These are phyloP conservation scores for Dendropsophus ebraccatus DNA, from an alignment of 2,113 vertebrate genomes.

Conservation along the genomic window DNA sequence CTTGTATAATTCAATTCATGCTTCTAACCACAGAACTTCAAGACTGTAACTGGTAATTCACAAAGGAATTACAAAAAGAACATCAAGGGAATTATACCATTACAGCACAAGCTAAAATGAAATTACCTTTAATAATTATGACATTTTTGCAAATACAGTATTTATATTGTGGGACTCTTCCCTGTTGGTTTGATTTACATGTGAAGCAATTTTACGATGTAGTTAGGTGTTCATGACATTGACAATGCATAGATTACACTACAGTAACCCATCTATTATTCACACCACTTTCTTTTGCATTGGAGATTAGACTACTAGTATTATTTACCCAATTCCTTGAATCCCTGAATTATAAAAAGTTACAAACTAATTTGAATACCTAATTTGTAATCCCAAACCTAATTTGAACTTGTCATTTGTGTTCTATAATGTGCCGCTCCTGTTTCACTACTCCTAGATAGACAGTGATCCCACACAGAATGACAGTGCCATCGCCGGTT, in stretches of 20 bases:
- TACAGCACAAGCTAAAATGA: not conserved
- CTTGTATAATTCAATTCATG: not conserved
- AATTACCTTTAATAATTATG: not conserved
- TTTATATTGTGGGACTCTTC: not conserved
- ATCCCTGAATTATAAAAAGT: too few species aligned
- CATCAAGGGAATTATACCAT: not conserved
- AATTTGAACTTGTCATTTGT: too few species aligned
- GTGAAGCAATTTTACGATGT: not conserved
- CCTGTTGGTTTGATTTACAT: not conserved
- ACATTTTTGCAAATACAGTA: not conserved
- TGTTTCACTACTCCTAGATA: too few species aligned
- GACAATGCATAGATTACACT: not conserved
- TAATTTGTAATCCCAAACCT: too few species aligned
- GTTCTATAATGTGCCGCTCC: too few species aligned
- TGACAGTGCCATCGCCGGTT: too few species aligned
- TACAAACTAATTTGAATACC: too few species aligned
- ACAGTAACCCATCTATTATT: not conserved
- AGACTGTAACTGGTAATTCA: not conserved
- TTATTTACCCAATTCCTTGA: too few species aligned
- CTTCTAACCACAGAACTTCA: not conserved
- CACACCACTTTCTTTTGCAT: too few species aligned
- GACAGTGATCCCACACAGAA: too few species aligned
- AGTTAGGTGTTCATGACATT: not conserved
- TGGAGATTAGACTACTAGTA: too few species aligned
- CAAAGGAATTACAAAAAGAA: not conserved